Conservation (phyloP, 2,113 vertebrate species). For the Corythoichthys haematopterus region DNA sequence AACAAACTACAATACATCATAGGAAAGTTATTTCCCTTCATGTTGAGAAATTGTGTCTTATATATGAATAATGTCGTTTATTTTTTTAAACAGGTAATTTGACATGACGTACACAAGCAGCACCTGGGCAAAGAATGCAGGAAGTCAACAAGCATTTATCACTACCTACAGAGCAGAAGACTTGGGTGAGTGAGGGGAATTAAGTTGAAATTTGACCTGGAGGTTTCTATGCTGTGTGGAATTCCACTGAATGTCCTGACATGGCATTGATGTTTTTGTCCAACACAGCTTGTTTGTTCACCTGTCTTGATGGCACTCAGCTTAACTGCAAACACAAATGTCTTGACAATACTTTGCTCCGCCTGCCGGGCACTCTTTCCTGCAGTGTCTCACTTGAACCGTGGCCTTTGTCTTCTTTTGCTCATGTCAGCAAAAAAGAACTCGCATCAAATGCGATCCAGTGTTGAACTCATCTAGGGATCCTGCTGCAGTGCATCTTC, state of each 20-base stretch:
- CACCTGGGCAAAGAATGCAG: conserved; percentile 59
- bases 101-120: background rate
- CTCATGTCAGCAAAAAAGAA: conserved; percentile 48
- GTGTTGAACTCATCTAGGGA: conserved; percentile 31
- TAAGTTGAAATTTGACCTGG: conserved; percentile 32
- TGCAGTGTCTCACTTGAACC: conserved; percentile 22
- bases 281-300: conserved; percentile 48
- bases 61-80: background rate
- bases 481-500: conserved; percentile 29
- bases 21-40: background rate
- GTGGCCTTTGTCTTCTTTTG: conserved; percentile 17
- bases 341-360: conserved; percentile 26
- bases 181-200: conserved; percentile 64
- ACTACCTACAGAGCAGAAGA: conserved; percentile 52
- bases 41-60: background rate
- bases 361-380: conserved; percentile 16
- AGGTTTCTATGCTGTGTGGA: conserved; percentile 32
- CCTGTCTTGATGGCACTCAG: conserved; percentile 42
- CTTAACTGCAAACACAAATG: conserved; percentile 36
- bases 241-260: conserved; percentile 21
- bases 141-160: conserved; percentile 44
- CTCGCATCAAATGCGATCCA: conserved; percentile 35
- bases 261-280: conserved; percentile 43
- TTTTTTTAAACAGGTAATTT: conserved; percentile 16
- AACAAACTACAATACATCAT: background rate